Conservation (phyloP, 2,113 vertebrate species). For the Solea senegalensis region DNA sequence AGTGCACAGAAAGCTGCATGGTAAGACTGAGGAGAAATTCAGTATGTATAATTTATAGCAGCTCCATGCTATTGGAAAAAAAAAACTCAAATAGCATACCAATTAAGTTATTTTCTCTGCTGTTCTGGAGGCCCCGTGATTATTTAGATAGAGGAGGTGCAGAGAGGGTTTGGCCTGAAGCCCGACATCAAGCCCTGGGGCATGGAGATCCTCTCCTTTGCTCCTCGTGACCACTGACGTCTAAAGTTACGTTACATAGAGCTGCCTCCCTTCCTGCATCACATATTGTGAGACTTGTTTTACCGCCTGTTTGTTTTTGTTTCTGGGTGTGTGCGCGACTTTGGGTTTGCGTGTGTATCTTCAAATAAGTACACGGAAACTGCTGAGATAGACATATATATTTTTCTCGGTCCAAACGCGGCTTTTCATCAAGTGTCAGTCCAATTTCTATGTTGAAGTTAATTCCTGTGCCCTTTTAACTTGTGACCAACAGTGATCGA, state of each 20-base stretch:
- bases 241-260: constrained; percentile 51
- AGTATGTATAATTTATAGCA: constrained; percentile 68
- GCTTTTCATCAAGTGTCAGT: constrained; percentile 22
- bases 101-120: constrained; percentile 80
- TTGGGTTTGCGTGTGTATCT: constrained; percentile 20
- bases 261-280: constrained; percentile 46
- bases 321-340: constrained; percentile 54
- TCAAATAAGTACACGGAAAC: constrained; percentile 27
- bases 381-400: constrained; percentile 5
- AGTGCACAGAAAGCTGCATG: constrained; percentile 46
- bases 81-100: constrained; percentile 67
- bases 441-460: not conserved
- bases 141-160: constrained; percentile 74
- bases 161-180: constrained; percentile 64
- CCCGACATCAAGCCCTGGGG: constrained; percentile 34
- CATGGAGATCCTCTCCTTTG: constrained; percentile 50
- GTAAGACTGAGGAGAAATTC: constrained; percentile 47
- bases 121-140: constrained; percentile 69
- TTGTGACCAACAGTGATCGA: constrained; percentile 26
- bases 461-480: not conserved
- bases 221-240: constrained; percentile 48
- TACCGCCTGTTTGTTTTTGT: constrained; percentile 62
- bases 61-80: constrained; percentile 46
- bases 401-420: constrained; percentile 8
- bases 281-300: constrained; percentile 50